Conservation (phyloP, 2,797 vertebrate genomes). For the Onychomys leucogaster region DNA sequence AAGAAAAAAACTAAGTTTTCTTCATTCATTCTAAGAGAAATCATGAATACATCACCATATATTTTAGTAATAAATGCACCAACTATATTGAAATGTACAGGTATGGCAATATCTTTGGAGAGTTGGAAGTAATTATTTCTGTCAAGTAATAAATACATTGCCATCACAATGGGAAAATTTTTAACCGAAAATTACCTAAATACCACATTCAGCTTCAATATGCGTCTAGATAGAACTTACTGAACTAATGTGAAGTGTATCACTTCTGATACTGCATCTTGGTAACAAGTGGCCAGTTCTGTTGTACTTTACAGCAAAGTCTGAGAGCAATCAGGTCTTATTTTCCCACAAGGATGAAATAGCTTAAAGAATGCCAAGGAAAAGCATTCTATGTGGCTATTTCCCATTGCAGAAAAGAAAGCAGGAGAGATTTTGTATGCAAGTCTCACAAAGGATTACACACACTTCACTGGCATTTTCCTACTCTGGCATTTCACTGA, state of each 20-base stretch:
- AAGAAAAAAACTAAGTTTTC: constrained; percentile 37
- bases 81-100: not conserved
- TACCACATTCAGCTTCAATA: constrained; percentile 41
- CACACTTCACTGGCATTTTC: constrained; percentile 61
- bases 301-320: constrained; percentile 56
- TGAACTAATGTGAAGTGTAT: constrained; percentile 57
- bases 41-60: not conserved
- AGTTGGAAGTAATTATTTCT: constrained; percentile 36
- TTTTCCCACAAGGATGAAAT: constrained; percentile 64
- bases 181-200: constrained; percentile 54
- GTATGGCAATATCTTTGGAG: constrained; percentile 26
- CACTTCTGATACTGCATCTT: constrained; percentile 46
- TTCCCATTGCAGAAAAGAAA: constrained; percentile 15
- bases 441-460: constrained; percentile 52
- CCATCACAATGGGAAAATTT: not conserved
- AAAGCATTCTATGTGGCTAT: constrained; percentile 44
- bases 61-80: constrained; percentile 43
- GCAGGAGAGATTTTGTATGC: constrained; percentile 34
- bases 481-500: constrained; percentile 32
- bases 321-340: constrained; percentile 54
- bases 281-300: constrained; percentile 11
- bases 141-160: constrained; percentile 15
- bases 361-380: constrained; percentile 62
- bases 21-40: constrained; percentile 29
- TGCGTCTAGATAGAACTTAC: constrained; percentile 29